Percentiles rank a stretch among this genome's conserved stretches.
Evolutionary conservation across 2,113 vertebrate genomes (phyloP).

Genomic region (Actenoides lindsayi): DNA sequence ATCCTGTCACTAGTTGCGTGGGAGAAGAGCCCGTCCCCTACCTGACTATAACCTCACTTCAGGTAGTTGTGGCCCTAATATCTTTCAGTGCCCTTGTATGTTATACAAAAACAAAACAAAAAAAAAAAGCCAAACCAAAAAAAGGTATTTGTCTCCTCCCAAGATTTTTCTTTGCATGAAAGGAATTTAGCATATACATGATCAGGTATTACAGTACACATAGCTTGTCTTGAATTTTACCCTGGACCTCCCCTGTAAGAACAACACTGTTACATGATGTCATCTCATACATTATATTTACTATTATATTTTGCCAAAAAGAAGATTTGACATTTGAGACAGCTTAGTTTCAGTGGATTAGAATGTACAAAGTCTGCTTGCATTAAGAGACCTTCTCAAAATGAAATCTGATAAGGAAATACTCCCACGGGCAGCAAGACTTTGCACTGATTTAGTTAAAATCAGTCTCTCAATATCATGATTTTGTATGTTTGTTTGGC

Average conservation of each 20-base stretch:
- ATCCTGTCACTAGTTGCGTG: too few relatives aligned
- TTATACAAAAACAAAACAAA: neutral
- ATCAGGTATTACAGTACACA: neutral
- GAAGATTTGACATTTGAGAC: neutral
- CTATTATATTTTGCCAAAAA: neutral
- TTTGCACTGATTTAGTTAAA: neutral
- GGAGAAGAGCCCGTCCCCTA: too few relatives aligned
- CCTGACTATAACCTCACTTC: too few relatives aligned
- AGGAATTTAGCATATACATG: neutral
- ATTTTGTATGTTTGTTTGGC: neutral
- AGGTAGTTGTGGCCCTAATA: neutral
- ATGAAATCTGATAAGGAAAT: neutral
- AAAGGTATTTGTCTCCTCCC: neutral
- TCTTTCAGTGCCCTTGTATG: neutral
- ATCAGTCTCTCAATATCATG: neutral
- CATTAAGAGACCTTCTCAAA: neutral
- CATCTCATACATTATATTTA: neutral
- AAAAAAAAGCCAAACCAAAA: neutral
- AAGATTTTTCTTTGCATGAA: neutral
- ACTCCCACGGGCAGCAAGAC: neutral
- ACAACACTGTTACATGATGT: neutral
- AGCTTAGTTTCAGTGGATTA: neutral
- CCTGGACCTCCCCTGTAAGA: neutral
- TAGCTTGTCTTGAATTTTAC: neutral
- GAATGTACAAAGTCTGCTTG: neutral